phyloP scores from a whole-genome alignment of 2,888 invertebrate genomes.

The Pseudoips prasinana region DNA sequence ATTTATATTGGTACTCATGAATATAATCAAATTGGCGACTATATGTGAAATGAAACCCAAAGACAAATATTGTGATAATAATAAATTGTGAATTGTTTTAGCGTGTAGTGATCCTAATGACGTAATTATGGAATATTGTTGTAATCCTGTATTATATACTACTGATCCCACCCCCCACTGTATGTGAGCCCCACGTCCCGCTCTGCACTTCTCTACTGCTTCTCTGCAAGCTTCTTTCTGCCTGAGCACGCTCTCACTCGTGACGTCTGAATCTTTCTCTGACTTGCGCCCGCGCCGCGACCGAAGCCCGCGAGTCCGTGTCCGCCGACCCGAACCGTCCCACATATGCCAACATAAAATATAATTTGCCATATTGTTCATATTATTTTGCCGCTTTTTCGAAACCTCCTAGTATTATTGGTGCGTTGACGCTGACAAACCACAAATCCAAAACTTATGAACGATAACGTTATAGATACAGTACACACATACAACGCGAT shows the following conservation, averaged over 20 bases:
- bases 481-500: constrained; percentile 14
- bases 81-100: constrained; percentile 58
- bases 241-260: constrained; percentile 79
- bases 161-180: constrained; percentile 72
- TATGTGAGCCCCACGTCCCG: constrained; percentile 79
- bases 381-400: constrained; percentile 75
- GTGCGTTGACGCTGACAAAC: constrained; percentile 55
- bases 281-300: constrained; percentile 61
- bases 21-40: constrained; percentile 28
- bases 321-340: constrained; percentile 53
- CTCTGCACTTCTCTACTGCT: constrained; percentile 82
- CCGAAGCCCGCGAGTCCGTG: constrained; percentile 37
- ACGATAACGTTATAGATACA: constrained; percentile 23
- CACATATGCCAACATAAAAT: constrained; percentile 51
- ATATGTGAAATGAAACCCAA: constrained; percentile 8
- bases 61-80: constrained; percentile 28
- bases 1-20: constrained; percentile 19
- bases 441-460: constrained; percentile 17
- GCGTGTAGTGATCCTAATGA: constrained; percentile 61
- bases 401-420: constrained; percentile 59
- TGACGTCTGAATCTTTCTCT: constrained; percentile 59
- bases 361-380: constrained; percentile 68
- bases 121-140: constrained; percentile 65
- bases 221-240: constrained; percentile 82
- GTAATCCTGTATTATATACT: constrained; percentile 78